Percentiles rank a stretch among this genome's conserved stretches.
These are phyloP conservation scores for Meriones unguiculatus DNA, from an alignment of 2,113 vertebrate genomes.

Conservation along the genomic window DNA sequence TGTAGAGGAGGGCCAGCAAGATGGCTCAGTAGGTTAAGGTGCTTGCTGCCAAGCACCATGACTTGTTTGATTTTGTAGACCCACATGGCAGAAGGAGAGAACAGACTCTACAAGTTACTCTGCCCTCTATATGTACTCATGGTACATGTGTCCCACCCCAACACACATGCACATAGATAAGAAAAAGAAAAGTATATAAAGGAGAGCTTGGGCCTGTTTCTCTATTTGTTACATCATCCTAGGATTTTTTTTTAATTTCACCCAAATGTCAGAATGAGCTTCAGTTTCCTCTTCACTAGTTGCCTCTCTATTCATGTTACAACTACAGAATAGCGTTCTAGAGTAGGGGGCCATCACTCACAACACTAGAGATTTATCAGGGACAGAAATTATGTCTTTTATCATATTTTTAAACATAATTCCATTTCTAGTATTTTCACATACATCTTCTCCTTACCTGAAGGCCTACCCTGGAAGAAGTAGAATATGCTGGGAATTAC, in stretches of 20 bases:
- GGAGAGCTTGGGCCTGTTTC: neutral
- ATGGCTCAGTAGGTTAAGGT: neutral
- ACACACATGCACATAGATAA: neutral
- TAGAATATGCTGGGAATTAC: neutral
- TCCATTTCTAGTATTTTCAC: neutral
- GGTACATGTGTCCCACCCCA: neutral
- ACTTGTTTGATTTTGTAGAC: neutral
- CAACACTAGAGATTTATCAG: constrained; percentile 11
- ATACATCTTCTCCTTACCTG: neutral
- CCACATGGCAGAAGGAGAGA: neutral
- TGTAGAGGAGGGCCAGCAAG: neutral
- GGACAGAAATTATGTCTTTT: constrained; percentile 40
- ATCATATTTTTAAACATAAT: constrained; percentile 50
- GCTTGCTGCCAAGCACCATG: neutral
- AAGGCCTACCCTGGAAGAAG: neutral
- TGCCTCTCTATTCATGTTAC: constrained; percentile 14
- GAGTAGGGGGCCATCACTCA: neutral
- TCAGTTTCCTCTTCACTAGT: constrained; percentile 5
- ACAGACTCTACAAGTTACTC: neutral
- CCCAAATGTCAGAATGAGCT: neutral
- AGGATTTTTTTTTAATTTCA: neutral
- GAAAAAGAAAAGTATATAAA: neutral
- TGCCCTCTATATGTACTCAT: neutral
- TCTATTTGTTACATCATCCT: constrained; percentile 28
- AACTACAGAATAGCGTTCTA: neutral